These are phyloP conservation scores for Synchiropus splendidus DNA, from an alignment of 2,113 vertebrate genomes.

Conservation along the genomic window DNA sequence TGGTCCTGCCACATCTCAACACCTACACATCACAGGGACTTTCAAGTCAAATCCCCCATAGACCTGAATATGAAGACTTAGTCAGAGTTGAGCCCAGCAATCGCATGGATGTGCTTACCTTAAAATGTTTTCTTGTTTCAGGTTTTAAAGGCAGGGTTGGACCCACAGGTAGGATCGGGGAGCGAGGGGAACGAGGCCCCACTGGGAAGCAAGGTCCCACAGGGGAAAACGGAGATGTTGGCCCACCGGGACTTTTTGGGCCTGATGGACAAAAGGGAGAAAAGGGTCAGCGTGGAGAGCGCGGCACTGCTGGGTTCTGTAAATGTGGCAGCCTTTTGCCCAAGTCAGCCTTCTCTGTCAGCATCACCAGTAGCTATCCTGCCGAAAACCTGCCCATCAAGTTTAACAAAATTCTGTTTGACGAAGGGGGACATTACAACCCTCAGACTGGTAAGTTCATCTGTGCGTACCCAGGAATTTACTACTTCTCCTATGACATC, in stretches of 20 bases:
- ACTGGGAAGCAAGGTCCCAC: conserved; percentile 82
- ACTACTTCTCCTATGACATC: conserved; percentile 96
- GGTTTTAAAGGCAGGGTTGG: conserved; percentile 85
- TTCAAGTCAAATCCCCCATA: too few species aligned
- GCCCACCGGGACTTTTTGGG: conserved; percentile 70
- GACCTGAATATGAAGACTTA: too few species aligned
- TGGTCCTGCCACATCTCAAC: too few species aligned
- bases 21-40: too few species aligned
- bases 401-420: conserved; percentile 94
- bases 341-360: conserved; percentile 91
- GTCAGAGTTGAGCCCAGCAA: too few species aligned
- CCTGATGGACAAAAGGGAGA: conserved; percentile 75
- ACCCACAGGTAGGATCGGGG: conserved; percentile 76
- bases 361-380: conserved; percentile 95
- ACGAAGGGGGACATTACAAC: conserved; percentile 90
- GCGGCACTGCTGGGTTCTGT: conserved; percentile 77
- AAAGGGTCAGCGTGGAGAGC: conserved; percentile 74
- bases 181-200: conserved; percentile 82
- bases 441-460: conserved; percentile 89
- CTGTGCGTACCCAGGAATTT: conserved; percentile 89
- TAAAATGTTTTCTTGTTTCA: conserved; percentile 55
- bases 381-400: conserved; percentile 81
- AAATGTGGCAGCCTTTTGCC: conserved; percentile 84
- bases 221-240: conserved; percentile 71
- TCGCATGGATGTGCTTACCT: too few species aligned